Percentiles rank a stretch among this genome's conserved stretches.
These are phyloP conservation scores for Rhea americana DNA, from an alignment of 2,113 vertebrate genomes.

Conservation along the genomic window DNA sequence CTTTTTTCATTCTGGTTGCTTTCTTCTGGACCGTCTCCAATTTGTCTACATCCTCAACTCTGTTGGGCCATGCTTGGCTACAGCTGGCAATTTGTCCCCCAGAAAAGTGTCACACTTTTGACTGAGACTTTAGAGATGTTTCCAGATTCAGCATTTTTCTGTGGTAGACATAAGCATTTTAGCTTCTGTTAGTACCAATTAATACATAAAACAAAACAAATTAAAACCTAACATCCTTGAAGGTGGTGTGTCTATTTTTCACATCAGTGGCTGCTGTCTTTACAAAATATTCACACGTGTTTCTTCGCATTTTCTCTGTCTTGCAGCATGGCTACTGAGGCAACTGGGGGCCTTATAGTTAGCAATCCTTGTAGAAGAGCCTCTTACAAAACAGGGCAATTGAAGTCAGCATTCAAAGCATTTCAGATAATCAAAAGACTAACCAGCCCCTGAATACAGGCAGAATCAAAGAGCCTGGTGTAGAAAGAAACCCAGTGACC, in stretches of 20 bases:
- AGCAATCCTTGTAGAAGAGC: neutral
- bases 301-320: neutral
- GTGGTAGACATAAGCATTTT: neutral
- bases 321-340: neutral
- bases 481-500: conserved; percentile 19
- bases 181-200: neutral
- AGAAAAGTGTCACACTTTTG: conserved; percentile 12
- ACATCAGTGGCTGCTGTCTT: neutral
- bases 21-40: conserved; percentile 51
- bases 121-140: neutral
- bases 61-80: neutral
- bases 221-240: neutral
- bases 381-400: neutral
- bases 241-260: neutral
- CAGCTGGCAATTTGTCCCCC: neutral
- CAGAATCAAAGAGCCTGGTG: conserved; percentile 35
- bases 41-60: conserved; percentile 17
- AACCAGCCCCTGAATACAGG: neutral
- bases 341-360: neutral
- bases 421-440: conserved; percentile 25
- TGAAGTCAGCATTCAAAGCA: conserved; percentile 26
- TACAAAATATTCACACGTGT: neutral
- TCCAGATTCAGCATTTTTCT: neutral
- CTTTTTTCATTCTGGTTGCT: conserved; percentile 44
- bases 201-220: neutral